Evolutionary conservation across 2,797 vertebrate genomes (phyloP).

Genomic region (Sarcophilus harrisii): DNA sequence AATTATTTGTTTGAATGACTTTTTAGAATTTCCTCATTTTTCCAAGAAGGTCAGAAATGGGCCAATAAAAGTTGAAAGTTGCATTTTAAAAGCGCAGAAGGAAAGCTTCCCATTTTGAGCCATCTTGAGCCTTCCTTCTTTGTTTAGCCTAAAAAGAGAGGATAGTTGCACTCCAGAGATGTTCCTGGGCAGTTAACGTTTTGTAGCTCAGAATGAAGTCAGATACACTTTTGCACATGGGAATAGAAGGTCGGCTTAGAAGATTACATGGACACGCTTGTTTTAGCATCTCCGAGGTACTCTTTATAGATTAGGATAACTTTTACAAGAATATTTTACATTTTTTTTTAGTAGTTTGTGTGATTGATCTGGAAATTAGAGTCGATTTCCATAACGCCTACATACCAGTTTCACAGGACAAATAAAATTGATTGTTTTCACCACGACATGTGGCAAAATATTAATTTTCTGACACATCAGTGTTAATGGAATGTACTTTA

Average conservation of each 20-base stretch:
- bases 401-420: constrained; percentile 34
- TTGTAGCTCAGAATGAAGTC: constrained; percentile 21
- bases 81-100: constrained; percentile 45
- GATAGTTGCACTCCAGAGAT: constrained; percentile 45
- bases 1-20: constrained; percentile 14
- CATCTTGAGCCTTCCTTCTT: constrained; percentile 57
- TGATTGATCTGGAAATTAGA: constrained; percentile 70
- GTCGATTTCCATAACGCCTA: constrained; percentile 28
- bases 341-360: constrained; percentile 12
- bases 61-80: constrained; percentile 14
- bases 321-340: constrained; percentile 36
- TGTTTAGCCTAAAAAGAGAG: constrained; percentile 33
- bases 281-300: neutral
- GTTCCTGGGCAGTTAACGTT: constrained; percentile 46
- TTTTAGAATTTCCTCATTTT: constrained; percentile 47
- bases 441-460: constrained; percentile 57
- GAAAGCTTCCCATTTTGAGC: constrained; percentile 16
- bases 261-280: neutral
- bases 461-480: constrained; percentile 47
- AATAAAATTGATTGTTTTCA: constrained; percentile 55
- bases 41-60: neutral
- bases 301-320: constrained; percentile 25
- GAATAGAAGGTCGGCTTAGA: constrained; percentile 48
- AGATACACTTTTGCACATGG: constrained; percentile 50
- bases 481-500: constrained; percentile 61